phyloP scores from a whole-genome alignment of 2,888 invertebrate species.

The Lepetodrilus schrolli region DNA sequence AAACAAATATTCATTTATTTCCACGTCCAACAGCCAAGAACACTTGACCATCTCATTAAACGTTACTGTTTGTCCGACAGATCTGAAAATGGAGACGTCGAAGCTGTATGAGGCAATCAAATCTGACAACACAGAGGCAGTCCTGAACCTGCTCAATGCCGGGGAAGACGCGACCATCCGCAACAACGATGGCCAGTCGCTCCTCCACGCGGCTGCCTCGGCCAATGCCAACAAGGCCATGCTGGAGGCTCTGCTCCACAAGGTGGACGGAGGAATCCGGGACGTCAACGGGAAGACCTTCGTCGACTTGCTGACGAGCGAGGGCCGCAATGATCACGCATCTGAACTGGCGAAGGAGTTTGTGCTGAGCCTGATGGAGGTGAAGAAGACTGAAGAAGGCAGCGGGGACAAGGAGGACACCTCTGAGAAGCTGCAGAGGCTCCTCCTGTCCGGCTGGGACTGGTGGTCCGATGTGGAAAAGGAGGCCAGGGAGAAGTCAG shows the following conservation, averaged over 20 bases:
- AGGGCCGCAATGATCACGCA: conserved; percentile 36
- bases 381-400: neutral
- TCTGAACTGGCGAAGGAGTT: conserved; percentile 43
- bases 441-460: conserved; percentile 52
- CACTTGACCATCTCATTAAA: no score
- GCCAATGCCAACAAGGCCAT: conserved; percentile 44
- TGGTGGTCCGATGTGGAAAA: conserved; percentile 37
- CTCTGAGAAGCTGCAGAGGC: conserved; percentile 41
- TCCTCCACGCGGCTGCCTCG: conserved; percentile 50
- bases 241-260: conserved; percentile 51
- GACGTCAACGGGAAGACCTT: conserved; percentile 52
- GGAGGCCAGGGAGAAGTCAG: conserved; percentile 42
- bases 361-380: conserved; percentile 39
- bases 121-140: conserved; percentile 44
- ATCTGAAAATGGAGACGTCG: conserved; percentile 34
- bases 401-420: conserved; percentile 41
- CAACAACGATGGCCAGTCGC: conserved; percentile 44
- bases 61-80: conserved; percentile 22
- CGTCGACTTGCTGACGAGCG: conserved; percentile 48
- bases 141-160: conserved; percentile 42
- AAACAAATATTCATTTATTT: no score
- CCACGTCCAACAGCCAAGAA: no score
- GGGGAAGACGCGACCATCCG: conserved; percentile 40
- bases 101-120: conserved; percentile 49
- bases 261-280: conserved; percentile 42